Base-by-base conservation (phyloP, 2,113 vertebrate genomes). In the Clarias batrachus region DNA sequence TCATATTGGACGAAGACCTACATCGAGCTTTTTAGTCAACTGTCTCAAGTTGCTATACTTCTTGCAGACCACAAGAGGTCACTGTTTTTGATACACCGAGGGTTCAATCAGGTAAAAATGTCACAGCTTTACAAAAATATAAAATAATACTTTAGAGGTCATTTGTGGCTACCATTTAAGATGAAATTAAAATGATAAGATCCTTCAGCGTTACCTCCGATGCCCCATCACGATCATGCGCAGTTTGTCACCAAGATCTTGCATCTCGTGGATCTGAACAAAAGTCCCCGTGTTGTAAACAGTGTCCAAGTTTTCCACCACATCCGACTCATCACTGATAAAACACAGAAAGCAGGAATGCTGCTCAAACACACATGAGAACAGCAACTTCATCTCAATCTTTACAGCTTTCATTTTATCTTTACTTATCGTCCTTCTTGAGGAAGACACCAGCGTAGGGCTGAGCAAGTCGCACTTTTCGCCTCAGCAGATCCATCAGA, bases 141-240 rank as follows among this genome's bases (percentile, higher is more conserved):
- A 9, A 10, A 9, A 10, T 52, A 74, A 74, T 13, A 74, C n/a
- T n/a, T n/a, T 12, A 74, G 41, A 76, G 23, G 41, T 25, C 10
- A 48, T 3, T 33, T 37, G 7, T 19, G 27, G 4, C 12, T 71
- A 33, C 7, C 27, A 33, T 14, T 23, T 23, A 21, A 6, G 6
- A 59, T 12, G 6, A 23, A 33, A 4, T 8, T 0, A 23, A 23
- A 48, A 52, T 48, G 5, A 52, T n/a, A 74, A 87, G 80, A 23
- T 93, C 85, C 90, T 91, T 81, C 19, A 62, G 30, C 1, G 78
- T 91, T 90, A 97, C 97, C 97, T 95, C n/a, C 97, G 95, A 85
- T 99, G 97, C 8, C 98, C 98, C 96, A 99, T 99, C 86, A 99
- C 97, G 0, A 99, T 99, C 98, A 99, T 99, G 1, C 97, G 96